Percentiles rank a stretch among this genome's conserved stretches.
These are phyloP conservation scores for Tinea trinotella DNA, from an alignment of 2,888 invertebrate species.

Conservation along the genomic window DNA sequence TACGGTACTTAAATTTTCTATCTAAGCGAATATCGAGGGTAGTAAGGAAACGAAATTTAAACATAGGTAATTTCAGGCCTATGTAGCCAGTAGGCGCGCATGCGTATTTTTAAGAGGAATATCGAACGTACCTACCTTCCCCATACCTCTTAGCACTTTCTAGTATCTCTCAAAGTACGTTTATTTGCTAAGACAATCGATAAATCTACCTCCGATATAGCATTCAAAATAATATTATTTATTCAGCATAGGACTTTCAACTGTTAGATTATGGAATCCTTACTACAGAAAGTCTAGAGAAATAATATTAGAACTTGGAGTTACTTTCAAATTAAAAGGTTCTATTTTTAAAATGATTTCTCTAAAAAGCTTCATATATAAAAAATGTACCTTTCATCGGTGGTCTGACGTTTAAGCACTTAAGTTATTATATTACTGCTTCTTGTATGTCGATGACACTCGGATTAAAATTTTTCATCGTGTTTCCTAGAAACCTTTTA, in stretches of 20 bases:
- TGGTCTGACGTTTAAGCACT: not conserved
- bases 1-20: too few relatives aligned
- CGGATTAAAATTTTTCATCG: conserved; percentile 17
- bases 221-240: too few relatives aligned
- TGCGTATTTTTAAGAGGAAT: not conserved
- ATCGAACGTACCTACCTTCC: not conserved
- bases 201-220: not conserved
- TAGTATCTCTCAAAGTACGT: not conserved
- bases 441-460: conserved; percentile 11
- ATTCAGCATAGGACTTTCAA: too few relatives aligned
- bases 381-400: not conserved
- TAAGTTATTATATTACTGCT: not conserved
- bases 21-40: not conserved
- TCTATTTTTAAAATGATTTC: too few relatives aligned
- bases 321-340: too few relatives aligned
- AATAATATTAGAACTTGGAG: too few relatives aligned
- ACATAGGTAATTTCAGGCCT: not conserved
- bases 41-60: not conserved
- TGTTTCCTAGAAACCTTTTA: conserved; percentile 17
- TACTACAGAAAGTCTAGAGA: too few relatives aligned
- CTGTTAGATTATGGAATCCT: too few relatives aligned
- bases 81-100: not conserved
- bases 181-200: not conserved
- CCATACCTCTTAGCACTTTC: not conserved
- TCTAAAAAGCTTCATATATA: too few relatives aligned